Percentiles rank a stretch among this genome's conserved stretches.
Conservation (phyloP, 2,797 vertebrate species). For the Neoniphon sammara region DNA sequence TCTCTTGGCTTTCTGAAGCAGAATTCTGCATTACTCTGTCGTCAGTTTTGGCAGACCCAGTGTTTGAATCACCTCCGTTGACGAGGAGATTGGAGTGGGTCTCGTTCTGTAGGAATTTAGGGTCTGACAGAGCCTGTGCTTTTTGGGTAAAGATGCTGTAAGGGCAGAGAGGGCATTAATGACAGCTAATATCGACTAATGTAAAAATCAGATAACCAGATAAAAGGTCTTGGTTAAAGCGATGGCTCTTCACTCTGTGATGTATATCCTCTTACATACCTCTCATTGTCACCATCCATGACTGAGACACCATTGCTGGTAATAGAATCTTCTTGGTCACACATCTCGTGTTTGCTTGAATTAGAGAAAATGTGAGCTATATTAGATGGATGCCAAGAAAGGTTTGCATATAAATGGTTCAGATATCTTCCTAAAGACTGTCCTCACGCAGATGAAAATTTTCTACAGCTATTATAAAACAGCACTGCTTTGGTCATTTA, state of each 20-base stretch:
- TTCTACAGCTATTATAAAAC: slow-evolving; percentile 31
- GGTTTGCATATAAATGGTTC: slow-evolving; percentile 14
- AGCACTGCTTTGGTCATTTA: slow-evolving; percentile 49
- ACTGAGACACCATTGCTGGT: slow-evolving; percentile 35
- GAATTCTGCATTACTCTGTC: slow-evolving; percentile 7
- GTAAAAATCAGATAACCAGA: background rate
- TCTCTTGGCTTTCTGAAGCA: background rate
- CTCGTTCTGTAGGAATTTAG: slow-evolving; percentile 28
- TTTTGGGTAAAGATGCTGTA: slow-evolving; percentile 37
- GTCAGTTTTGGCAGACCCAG: background rate
- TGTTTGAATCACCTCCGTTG: slow-evolving; percentile 30
- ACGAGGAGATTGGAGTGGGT: slow-evolving; percentile 21
- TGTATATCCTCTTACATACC: slow-evolving; percentile 65
- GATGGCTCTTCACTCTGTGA: background rate
- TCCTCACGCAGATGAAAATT: slow-evolving; percentile 13
- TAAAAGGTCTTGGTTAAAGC: background rate
- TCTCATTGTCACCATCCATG: slow-evolving; percentile 51
- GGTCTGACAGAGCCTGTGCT: slow-evolving; percentile 17
- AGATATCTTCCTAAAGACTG: background rate
- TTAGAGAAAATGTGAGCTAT: slow-evolving; percentile 9
- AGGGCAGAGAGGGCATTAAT: background rate
- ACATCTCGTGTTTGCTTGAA: slow-evolving; percentile 70
- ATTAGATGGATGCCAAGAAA: background rate
- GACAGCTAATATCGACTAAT: background rate
- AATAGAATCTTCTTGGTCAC: slow-evolving; percentile 37